Conservation (phyloP, 2,113 vertebrate species). For the Theristicus caerulescens region DNA sequence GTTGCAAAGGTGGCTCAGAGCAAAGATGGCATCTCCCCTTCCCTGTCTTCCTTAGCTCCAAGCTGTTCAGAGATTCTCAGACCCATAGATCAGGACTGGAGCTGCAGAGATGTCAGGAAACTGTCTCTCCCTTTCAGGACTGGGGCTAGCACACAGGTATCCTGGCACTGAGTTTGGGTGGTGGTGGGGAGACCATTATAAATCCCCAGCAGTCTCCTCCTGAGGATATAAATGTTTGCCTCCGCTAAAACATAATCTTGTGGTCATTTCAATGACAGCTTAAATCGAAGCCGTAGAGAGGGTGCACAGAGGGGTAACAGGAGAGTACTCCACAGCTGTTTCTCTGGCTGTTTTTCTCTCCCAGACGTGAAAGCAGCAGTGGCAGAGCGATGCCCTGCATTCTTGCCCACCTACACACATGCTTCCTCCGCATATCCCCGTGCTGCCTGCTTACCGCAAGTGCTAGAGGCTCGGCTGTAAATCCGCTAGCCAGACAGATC, state of each 20-base stretch:
- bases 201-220: neutral
- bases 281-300: neutral
- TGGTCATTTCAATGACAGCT: neutral
- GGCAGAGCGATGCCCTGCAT: neutral
- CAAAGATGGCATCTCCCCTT: neutral
- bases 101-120: neutral
- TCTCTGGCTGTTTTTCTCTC: neutral
- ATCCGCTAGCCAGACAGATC: neutral
- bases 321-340: constrained; percentile 13
- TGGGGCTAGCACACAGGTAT: neutral
- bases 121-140: neutral
- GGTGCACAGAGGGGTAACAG: neutral
- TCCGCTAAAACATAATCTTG: neutral
- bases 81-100: neutral
- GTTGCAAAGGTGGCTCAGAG: neutral
- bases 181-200: neutral
- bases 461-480: neutral
- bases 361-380: constrained; percentile 19
- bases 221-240: neutral
- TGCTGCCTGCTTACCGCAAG: neutral
- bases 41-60: neutral
- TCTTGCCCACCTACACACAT: constrained; percentile 63
- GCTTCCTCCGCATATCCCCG: neutral
- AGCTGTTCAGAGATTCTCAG: neutral
- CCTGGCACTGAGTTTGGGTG: neutral